A percentile compares a stretch with the other conserved stretches of the same genome.
phyloP scores from a whole-genome alignment of 2,113 vertebrate species.

The Corythaixoides concolor region DNA sequence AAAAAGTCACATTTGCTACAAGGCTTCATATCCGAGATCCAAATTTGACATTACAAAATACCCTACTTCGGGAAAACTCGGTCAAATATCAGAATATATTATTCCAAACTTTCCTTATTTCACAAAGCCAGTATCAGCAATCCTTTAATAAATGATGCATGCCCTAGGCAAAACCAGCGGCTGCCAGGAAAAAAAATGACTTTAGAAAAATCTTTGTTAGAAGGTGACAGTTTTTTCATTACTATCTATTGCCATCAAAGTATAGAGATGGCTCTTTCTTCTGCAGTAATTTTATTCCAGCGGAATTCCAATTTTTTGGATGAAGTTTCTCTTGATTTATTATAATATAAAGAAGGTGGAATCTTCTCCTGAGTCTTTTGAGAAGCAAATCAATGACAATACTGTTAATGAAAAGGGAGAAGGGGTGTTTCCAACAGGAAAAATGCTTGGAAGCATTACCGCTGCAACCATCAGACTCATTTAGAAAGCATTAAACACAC shows the following conservation, averaged over 20 bases:
- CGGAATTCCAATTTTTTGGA: constrained; percentile 60
- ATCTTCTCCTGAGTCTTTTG: not conserved
- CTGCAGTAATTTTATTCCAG: constrained; percentile 52
- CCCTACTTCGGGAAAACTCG: not conserved
- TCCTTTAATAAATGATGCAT: constrained; percentile 43
- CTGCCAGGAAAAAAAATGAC: constrained; percentile 48
- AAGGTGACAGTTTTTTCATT: constrained; percentile 58
- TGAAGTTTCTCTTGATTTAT: constrained; percentile 50
- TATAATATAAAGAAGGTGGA: not conserved
- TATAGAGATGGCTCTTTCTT: constrained; percentile 35
- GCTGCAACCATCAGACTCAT: not conserved
- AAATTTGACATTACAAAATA: constrained; percentile 27
- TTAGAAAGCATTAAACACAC: not conserved
- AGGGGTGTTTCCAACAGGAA: not conserved
- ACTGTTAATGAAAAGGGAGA: not conserved
- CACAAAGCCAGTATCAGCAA: constrained; percentile 39
- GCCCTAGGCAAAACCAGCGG: not conserved
- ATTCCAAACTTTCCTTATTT: constrained; percentile 23
- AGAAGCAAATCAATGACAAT: not conserved
- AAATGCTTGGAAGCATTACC: not conserved
- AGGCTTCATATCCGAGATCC: not conserved
- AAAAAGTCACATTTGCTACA: not conserved
- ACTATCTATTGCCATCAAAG: constrained; percentile 45
- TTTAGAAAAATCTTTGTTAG: constrained; percentile 67
- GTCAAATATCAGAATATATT: constrained; percentile 34